These are phyloP conservation scores for Diplodus sargus DNA, from an alignment of 2,797 vertebrate species.

Conservation along the genomic window DNA sequence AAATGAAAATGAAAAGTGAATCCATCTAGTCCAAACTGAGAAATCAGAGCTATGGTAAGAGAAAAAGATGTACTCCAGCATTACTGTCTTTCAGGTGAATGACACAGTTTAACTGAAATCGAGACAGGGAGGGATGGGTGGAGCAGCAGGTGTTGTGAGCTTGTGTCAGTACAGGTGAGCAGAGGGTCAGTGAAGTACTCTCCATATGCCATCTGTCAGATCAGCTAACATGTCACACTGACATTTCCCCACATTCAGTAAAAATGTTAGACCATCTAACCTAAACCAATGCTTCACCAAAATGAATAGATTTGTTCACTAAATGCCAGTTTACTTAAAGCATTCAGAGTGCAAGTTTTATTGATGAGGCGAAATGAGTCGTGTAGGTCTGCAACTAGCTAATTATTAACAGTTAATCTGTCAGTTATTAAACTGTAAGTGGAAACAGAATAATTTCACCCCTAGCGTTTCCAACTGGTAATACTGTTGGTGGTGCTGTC, in stretches of 20 bases:
- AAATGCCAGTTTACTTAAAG: slow-evolving; percentile 7
- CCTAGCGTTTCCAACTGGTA: no score
- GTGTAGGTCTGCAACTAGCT: background rate
- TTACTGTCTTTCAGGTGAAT: slow-evolving; percentile 30
- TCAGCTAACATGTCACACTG: slow-evolving; percentile 58
- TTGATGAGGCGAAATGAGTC: no score
- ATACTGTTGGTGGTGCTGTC: no score
- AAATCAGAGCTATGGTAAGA: background rate
- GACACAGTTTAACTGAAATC: slow-evolving; percentile 26
- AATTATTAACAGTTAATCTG: background rate
- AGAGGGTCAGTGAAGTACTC: slow-evolving; percentile 63
- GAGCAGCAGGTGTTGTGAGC: slow-evolving; percentile 57
- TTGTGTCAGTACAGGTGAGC: slow-evolving; percentile 65
- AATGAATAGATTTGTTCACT: background rate
- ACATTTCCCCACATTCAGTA: slow-evolving; percentile 65
- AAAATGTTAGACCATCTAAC: slow-evolving; percentile 43
- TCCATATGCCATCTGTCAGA: slow-evolving; percentile 78
- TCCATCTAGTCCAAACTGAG: slow-evolving; percentile 13
- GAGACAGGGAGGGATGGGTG: background rate
- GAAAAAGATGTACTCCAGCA: background rate
- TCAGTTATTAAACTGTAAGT: no score
- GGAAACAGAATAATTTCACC: no score
- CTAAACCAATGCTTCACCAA: background rate
- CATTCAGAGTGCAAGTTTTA: background rate
- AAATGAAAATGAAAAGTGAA: slow-evolving; percentile 22